A percentile compares a stretch with the other conserved stretches of the same genome.
These are phyloP conservation scores for Mus pahari DNA, from an alignment of 2,113 vertebrate genomes.

Conservation along the genomic window DNA sequence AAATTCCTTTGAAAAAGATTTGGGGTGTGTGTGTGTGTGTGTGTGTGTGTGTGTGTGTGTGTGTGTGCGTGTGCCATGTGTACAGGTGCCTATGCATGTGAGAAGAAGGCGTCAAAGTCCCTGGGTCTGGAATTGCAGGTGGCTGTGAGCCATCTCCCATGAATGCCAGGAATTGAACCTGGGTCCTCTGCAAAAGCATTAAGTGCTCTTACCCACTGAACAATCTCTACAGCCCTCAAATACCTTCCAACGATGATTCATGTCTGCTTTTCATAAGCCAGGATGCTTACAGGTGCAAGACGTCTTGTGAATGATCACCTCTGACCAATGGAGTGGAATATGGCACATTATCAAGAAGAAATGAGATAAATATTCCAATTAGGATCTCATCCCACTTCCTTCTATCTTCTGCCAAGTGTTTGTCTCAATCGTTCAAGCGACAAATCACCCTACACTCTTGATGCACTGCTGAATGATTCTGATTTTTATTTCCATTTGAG, in stretches of 20 bases:
- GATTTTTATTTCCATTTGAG: slow-evolving; percentile 56
- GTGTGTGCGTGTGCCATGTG: background rate
- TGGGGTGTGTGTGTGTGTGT: background rate
- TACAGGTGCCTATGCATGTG: background rate
- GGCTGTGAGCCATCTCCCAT: background rate
- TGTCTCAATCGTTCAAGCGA: slow-evolving; percentile 84
- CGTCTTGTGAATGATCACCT: slow-evolving; percentile 84
- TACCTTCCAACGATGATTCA: background rate
- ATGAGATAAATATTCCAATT: slow-evolving; percentile 89
- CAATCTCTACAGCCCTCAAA: background rate
- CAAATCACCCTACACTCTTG: slow-evolving; percentile 81
- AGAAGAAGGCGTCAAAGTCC: background rate
- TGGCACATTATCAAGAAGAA: slow-evolving; percentile 89
- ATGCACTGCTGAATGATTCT: slow-evolving; percentile 62
- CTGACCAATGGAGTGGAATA: slow-evolving; percentile 85
- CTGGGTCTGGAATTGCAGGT: background rate
- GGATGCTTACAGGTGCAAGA: slow-evolving; percentile 81
- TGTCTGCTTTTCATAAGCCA: slow-evolving; percentile 62
- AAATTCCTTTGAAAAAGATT: background rate
- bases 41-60: background rate
- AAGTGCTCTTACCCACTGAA: background rate
- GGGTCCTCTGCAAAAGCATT: background rate
- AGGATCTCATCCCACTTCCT: slow-evolving; percentile 81
- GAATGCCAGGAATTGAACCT: background rate
- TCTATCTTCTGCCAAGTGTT: slow-evolving; percentile 83